Evolutionary conservation across 2,797 vertebrate genomes (phyloP), one percentile per base, ranked within the genome.

Genomic region (Apogon hyalosoma): DNA sequence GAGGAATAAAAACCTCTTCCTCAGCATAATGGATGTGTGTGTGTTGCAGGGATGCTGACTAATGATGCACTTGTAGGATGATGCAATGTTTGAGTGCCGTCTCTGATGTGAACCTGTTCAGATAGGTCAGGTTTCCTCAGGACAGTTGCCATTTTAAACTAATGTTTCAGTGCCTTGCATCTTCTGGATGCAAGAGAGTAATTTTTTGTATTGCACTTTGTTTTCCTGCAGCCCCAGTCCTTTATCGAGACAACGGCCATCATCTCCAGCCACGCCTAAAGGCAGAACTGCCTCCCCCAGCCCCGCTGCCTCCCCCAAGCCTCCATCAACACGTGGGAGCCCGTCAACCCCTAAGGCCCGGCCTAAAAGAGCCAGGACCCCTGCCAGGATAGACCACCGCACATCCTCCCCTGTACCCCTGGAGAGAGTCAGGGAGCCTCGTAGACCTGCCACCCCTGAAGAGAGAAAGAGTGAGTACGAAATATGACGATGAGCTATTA

Each of bases 341-440:
- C 95, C 94, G 1, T 94, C 93, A 6, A 95, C 94, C 9, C 94
- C 94, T 16, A 96, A 95, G 80, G 88, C 86, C 43, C 90, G 94
- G 6, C 88, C 93, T 42, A 95, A 93, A 80, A 92, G 94, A 48
- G 93, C 96, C 57, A 86, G 92, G 49, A 89, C 92, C 6, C 90
- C 90, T 0, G 86, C 61, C 0, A 93, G 93, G 48, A 69, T 85
- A 0, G 90, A 91, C 0, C 91, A 92, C 63, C 91, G 69, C 52
- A 95, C 91, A 0, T 83, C 91, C 19, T 94, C 92, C 0, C 91
- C 93, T 0, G 60, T 51, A 12, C 77, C 89, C 11, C 69, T 90
- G 0, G 94, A 92, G 76, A 79, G 88, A 60, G 82, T 77, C 51
- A 87, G 42, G 88, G 88, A 83, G 52, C 45, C 84, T 16, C 75